phyloP scores from a whole-genome alignment of 1,140 invertebrate species.

The Brachionus calyciflorus region DNA sequence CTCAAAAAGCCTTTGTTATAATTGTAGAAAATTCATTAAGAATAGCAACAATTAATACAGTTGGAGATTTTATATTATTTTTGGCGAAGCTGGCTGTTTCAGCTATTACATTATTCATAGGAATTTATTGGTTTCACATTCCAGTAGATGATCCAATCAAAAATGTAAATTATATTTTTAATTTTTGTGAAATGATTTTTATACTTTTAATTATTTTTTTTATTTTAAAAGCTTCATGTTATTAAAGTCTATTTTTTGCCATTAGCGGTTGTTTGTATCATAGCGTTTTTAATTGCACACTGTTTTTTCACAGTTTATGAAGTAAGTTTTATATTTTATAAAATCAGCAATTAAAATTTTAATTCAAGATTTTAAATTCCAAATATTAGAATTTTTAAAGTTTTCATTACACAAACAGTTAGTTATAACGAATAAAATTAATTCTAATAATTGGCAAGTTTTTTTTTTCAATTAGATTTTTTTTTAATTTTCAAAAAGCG shows the following conservation, averaged over 20 bases:
- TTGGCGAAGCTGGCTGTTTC: slow-evolving; percentile 80
- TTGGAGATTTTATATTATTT: slow-evolving; percentile 85
- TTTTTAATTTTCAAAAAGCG: no score
- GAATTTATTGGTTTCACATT: slow-evolving; percentile 60
- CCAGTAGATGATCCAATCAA: slow-evolving; percentile 35
- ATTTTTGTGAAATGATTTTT: neutral
- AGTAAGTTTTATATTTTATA: no score
- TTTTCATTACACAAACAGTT: no score
- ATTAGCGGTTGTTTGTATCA: slow-evolving; percentile 61
- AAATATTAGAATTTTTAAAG: neutral
- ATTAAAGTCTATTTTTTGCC: slow-evolving; percentile 66
- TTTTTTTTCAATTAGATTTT: no score
- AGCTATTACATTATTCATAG: slow-evolving; percentile 65
- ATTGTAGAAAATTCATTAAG: slow-evolving; percentile 81
- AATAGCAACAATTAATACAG: slow-evolving; percentile 83
- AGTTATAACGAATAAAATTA: no score
- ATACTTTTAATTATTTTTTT: neutral
- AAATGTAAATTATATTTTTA: neutral
- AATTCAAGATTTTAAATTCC: no score
- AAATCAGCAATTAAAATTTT: no score
- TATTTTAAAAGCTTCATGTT: slow-evolving; percentile 52
- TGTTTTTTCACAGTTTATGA: slow-evolving; percentile 89
- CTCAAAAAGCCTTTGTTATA: slow-evolving; percentile 81
- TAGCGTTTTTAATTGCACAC: slow-evolving; percentile 72
- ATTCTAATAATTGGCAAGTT: no score